Base-by-base conservation (phyloP, 1,140 invertebrate genomes). In the Zaprionus vittiger region DNA sequence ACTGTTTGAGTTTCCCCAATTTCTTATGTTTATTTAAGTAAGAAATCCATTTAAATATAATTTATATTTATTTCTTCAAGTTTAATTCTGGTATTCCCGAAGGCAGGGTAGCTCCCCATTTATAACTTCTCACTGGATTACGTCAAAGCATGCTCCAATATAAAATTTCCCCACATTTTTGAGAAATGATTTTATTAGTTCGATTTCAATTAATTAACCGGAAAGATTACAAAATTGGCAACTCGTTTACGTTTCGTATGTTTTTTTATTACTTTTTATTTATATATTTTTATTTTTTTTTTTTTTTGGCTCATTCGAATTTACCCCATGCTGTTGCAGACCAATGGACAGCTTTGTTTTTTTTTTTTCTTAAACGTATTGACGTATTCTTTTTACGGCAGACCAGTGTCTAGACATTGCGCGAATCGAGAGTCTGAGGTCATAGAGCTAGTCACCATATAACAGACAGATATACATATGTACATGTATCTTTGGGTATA, bases 351-450 rank as follows among this genome's bases (percentile, higher is more conserved):
- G 81, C 61, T 73, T 71, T 84, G 70, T 76, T 71, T 76, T 76
- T 60, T 61, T 74, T 84, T 81, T 70, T 72, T 76, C 41, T 65
- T 22, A 74, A 78, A 74, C 71, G 28, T 72, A 81, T 87, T 87
- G 84, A 87, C 83, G 79, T 81, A 73, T 80, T 70, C 57, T 73
- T 61, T 69, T 77, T 66, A 81, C 69, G 78, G 74, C 84, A 87
- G 81, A 90, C 79, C 81, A 68, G 69, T 89, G 84, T 90, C 84
- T 89, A 89, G 84, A 89, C 85, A 57, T 34, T 74, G 41, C 70
- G 65, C 59, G 41, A 73, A 80, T 72, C 65, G 55, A 80, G 71
- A 73, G 78, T 87, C 81, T 87, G 84, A 87, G 84, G 85, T 87
- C 84, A 89, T 79, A 79, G 22, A 67, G 71, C 68, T 73, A 78